Evolutionary conservation across 1,140 invertebrate genomes (phyloP), one percentile per base, ranked within the genome.

Genomic region (Micrasema minimum): DNA sequence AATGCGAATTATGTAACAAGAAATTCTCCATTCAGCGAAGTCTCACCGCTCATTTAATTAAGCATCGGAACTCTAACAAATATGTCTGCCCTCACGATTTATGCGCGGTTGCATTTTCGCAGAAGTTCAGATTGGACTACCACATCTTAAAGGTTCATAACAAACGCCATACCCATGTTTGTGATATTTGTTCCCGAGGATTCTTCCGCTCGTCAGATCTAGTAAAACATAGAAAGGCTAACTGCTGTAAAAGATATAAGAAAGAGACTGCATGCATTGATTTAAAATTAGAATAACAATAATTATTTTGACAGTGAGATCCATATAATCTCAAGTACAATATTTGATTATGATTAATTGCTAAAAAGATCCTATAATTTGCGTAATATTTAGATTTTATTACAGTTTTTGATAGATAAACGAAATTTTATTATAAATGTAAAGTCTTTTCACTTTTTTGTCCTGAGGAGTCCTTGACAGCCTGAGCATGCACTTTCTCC

Each of bases 1-100:
- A 85, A 48, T 92, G 90, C 76, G 77, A 80, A 18, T 57, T 83
- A 48, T 85, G 77, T 77, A 82, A 77, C 83, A 88, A 81, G 18
- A 75, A 77, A 2, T 85, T 82, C 77, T 74, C 78, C n/a, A 76
- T 75, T 0, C 79, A 84, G 66, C 69, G 81, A 0, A 81, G 81
- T 71, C 72, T 84, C 4, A 78, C 80, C 1, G 77, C 80, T 41
- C 83, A 85, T 43, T 23, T 69, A 9, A 82, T 80, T 50, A 82
- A 80, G 69, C 83, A 85, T 78, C 77, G 81, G 50, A 83, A 83
- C 75, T 77, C 77, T 4, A 67, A 75, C 4, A 64, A 64, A 31
- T 85, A 76, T 61, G 82, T 80, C 45, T 85, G 83, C 74, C 77
- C 80, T 0, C 77, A 81, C 2, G 78, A 78, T 23, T 79, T 81